Conservation (phyloP, 2,113 vertebrate species). For the Salvelinus fontinalis region DNA sequence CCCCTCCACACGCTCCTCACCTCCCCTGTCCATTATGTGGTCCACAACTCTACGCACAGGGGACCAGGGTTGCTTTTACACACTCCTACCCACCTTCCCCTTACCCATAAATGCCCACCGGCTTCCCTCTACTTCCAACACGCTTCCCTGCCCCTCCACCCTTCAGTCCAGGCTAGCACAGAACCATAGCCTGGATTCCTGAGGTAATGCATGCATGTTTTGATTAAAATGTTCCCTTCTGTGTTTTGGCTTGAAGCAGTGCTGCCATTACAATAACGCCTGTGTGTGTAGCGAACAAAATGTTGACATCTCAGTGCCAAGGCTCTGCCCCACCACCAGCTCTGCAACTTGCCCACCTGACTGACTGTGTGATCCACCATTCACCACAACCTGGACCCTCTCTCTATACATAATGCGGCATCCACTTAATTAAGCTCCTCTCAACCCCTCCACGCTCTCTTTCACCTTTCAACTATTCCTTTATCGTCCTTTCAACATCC, state of each 20-base stretch:
- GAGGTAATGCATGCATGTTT: slow-evolving; percentile 61
- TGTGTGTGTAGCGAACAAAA: slow-evolving; percentile 60
- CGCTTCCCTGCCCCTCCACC: slow-evolving; percentile 33
- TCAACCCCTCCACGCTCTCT: slow-evolving; percentile 20
- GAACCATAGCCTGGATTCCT: slow-evolving; percentile 19
- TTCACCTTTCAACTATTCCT: slow-evolving; percentile 37
- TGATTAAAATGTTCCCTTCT: slow-evolving; percentile 68
- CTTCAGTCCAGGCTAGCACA: too few relatives aligned
- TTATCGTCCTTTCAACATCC: slow-evolving; percentile 9
- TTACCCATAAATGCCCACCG: slow-evolving; percentile 4
- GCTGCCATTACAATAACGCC: slow-evolving; percentile 49
- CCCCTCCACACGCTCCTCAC: slow-evolving; percentile 49
- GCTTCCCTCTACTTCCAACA: slow-evolving; percentile 10
- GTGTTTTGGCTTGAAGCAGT: slow-evolving; percentile 56
- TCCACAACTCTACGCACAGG: slow-evolving; percentile 21
- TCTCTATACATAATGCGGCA: slow-evolving; percentile 23
- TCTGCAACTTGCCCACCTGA: slow-evolving; percentile 12
- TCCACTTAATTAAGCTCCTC: slow-evolving; percentile 39
- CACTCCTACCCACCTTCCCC: slow-evolving; percentile 8
- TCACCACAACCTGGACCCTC: slow-evolving; percentile 27
- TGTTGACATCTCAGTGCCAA: slow-evolving; percentile 52
- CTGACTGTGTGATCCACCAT: slow-evolving; percentile 22
- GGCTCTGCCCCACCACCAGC: slow-evolving; percentile 24
- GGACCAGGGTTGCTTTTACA: slow-evolving; percentile 51
- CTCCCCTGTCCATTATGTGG: slow-evolving; percentile 46